These are phyloP conservation scores for Bombycilla garrulus DNA, from an alignment of 2,113 vertebrate species.

Conservation along the genomic window DNA sequence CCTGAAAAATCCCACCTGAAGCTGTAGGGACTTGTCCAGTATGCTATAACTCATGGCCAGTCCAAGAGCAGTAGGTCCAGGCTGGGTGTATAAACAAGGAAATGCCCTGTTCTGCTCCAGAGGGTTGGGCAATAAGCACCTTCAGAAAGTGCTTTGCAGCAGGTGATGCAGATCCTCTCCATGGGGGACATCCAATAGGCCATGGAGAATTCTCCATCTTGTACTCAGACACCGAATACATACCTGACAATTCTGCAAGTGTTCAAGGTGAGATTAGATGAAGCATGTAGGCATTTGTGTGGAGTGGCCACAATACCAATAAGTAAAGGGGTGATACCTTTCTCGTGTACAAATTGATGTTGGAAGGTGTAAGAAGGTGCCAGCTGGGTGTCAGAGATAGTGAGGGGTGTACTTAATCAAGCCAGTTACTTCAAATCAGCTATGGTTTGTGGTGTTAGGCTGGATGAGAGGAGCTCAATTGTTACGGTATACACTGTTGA, in stretches of 20 bases:
- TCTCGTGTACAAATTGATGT: not conserved
- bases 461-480: not conserved
- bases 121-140: not conserved
- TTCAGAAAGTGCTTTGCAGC: not conserved
- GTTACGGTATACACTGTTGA: not conserved
- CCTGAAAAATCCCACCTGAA: not conserved
- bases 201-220: not conserved
- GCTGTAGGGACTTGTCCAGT: not conserved
- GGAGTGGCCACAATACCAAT: not conserved
- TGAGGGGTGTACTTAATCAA: not conserved
- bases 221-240: not conserved
- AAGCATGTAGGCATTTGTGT: not conserved
- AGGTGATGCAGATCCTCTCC: not conserved
- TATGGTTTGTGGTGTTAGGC: not conserved
- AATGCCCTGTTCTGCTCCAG: not conserved
- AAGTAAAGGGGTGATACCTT: not conserved
- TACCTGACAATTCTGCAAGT: not conserved
- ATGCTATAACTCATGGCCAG: rapidly evolving
- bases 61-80: not conserved
- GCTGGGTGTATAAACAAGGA: not conserved
- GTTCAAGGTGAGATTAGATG: not conserved
- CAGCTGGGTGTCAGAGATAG: not conserved
- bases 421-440: not conserved
- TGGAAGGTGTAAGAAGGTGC: not conserved
- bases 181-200: not conserved